These are phyloP conservation scores for Triplophysa tibetana DNA, from an alignment of 2,113 vertebrate genomes.

Conservation along the genomic window DNA sequence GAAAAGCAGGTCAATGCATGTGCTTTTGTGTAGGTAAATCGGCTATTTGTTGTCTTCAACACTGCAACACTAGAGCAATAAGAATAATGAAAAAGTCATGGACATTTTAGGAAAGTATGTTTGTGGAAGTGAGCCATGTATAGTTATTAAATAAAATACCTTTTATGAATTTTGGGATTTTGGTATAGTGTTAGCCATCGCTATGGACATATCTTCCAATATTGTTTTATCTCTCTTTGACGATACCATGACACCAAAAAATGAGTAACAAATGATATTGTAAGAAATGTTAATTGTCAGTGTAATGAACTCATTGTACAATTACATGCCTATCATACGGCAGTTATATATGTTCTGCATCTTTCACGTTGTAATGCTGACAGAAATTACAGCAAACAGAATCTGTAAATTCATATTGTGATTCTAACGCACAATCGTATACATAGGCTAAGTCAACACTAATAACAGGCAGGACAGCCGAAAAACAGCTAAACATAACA, in stretches of 20 bases:
- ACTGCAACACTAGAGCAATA: neutral
- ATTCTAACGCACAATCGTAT: neutral
- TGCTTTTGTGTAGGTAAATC: neutral
- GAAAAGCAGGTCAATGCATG: neutral
- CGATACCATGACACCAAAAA: neutral
- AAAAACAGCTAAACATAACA: too few species aligned
- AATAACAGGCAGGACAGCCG: neutral
- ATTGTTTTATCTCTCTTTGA: too few species aligned
- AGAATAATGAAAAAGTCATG: constrained; percentile 2
- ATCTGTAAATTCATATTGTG: neutral
- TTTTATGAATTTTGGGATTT: neutral
- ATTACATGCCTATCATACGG: neutral
- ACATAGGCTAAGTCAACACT: neutral
- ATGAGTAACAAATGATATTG: too few species aligned
- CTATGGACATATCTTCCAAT: too few species aligned
- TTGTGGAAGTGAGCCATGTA: neutral
- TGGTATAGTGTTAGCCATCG: constrained; percentile 2
- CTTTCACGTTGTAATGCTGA: neutral
- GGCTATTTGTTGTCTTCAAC: neutral
- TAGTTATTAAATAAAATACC: neutral
- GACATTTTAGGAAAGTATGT: neutral
- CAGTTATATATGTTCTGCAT: neutral
- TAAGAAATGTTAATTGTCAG: neutral
- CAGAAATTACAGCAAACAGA: neutral
- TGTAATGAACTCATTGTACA: neutral